phyloP scores from a whole-genome alignment of 2,888 invertebrate genomes.

The Sarcophaga subvicina region DNA sequence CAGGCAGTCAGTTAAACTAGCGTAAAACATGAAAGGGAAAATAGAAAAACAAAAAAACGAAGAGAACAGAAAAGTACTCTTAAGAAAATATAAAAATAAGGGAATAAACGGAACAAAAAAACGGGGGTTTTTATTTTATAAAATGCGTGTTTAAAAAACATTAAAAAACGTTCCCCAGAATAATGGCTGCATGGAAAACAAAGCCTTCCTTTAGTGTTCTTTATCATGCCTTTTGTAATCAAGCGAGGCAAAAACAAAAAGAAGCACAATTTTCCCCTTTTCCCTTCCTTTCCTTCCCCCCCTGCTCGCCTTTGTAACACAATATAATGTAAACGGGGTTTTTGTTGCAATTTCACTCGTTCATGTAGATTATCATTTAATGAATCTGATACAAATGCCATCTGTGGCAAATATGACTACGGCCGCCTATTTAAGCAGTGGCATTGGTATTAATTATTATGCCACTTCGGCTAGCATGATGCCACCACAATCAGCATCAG shows the following conservation, averaged over 20 bases:
- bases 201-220: too few species aligned
- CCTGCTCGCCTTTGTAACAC: neutral
- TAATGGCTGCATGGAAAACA: too few species aligned
- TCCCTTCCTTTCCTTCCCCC: neutral
- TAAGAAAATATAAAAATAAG: too few species aligned
- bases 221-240: too few species aligned
- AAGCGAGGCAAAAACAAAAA: too few species aligned
- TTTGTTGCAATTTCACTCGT: neutral
- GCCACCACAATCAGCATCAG: conserved; percentile 21
- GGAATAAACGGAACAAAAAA: too few species aligned
- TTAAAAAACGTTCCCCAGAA: too few species aligned
- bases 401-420: conserved; percentile 76
- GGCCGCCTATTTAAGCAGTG: conserved; percentile 77
- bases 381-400: conserved; percentile 65
- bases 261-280: too few species aligned
- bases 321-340: neutral
- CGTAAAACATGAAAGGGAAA: too few species aligned
- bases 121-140: too few species aligned
- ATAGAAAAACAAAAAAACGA: neutral
- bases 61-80: neutral
- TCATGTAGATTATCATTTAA: conserved; percentile 75
- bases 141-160: too few species aligned
- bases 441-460: conserved; percentile 79
- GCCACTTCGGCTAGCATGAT: conserved; percentile 54
- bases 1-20: too few species aligned